Conservation (phyloP, 1,140 invertebrate genomes). For the Neodiprion virginianus region DNA sequence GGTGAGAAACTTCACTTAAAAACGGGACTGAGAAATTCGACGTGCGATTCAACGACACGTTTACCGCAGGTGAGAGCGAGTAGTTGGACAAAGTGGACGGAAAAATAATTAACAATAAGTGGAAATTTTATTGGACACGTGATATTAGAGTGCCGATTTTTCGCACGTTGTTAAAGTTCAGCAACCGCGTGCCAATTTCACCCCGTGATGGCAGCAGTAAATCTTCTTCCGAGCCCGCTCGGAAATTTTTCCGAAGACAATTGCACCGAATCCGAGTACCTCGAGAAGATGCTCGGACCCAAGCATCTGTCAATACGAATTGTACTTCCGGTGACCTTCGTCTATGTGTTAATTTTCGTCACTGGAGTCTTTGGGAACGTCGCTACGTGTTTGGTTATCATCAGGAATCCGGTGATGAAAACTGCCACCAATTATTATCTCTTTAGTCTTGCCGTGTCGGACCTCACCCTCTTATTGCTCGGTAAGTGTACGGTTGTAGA, state of each 20-base stretch:
- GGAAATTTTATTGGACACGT: too few species aligned
- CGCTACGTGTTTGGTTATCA: slow-evolving; percentile 71
- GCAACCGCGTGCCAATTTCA: too few species aligned
- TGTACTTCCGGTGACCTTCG: slow-evolving; percentile 57
- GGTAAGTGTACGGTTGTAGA: slow-evolving; percentile 39
- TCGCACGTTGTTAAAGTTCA: too few species aligned
- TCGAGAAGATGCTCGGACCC: slow-evolving; percentile 38
- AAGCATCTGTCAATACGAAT: slow-evolving; percentile 49
- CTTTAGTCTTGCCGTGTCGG: slow-evolving; percentile 66
- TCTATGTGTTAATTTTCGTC: slow-evolving; percentile 68
- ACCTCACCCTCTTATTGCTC: slow-evolving; percentile 53
- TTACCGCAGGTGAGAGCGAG: too few species aligned
- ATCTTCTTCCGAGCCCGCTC: not conserved
- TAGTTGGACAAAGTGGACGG: too few species aligned
- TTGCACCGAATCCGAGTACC: slow-evolving; percentile 40
- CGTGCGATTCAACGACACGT: too few species aligned
- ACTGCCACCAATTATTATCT: slow-evolving; percentile 73
- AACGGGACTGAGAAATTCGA: too few species aligned
- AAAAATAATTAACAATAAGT: too few species aligned
- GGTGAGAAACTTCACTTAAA: too few species aligned
- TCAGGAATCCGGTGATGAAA: slow-evolving; percentile 66
- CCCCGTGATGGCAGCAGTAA: slow-evolving; percentile 1
- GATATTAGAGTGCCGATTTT: too few species aligned
- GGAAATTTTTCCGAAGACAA: slow-evolving; percentile 30
- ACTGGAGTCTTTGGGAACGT: slow-evolving; percentile 72